These are phyloP conservation scores for Drosophila chauvacae DNA, from an alignment of 1,140 invertebrate species.

Conservation along the genomic window DNA sequence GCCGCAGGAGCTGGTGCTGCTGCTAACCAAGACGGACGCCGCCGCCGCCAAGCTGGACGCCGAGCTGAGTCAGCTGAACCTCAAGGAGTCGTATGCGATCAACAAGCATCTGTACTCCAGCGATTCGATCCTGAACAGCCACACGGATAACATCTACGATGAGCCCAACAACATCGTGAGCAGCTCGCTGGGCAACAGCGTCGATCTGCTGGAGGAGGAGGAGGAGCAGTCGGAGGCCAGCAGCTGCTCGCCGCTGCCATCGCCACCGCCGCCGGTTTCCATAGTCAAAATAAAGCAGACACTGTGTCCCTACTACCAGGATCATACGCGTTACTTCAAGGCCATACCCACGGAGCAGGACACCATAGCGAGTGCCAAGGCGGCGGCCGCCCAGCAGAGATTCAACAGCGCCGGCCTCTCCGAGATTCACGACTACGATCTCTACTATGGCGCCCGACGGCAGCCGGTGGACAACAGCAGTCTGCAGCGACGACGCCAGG, in stretches of 20 bases:
- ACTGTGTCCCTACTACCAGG: constrained; percentile 77
- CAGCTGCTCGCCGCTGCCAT: constrained; percentile 69
- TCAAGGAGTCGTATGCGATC: constrained; percentile 78
- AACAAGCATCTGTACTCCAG: constrained; percentile 83
- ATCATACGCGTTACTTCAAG: constrained; percentile 82
- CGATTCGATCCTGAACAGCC: constrained; percentile 79
- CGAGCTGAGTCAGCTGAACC: constrained; percentile 33
- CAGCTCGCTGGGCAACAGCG: constrained; percentile 76
- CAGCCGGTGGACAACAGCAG: constrained; percentile 47
- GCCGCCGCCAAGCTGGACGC: constrained; percentile 17
- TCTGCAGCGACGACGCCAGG: constrained; percentile 33
- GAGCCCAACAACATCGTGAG: constrained; percentile 82
- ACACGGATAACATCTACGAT: constrained; percentile 83
- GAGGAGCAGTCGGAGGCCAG: constrained; percentile 65
- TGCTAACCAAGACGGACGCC: constrained; percentile 39
- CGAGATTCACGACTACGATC: constrained; percentile 82
- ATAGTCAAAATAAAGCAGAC: constrained; percentile 74
- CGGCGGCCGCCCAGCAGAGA: constrained; percentile 69
- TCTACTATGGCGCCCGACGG: constrained; percentile 75
- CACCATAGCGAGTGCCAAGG: constrained; percentile 73
- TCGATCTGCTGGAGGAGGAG: constrained; percentile 67
- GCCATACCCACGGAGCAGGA: constrained; percentile 83
- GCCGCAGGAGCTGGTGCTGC: constrained; percentile 50
- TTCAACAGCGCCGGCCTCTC: constrained; percentile 76
- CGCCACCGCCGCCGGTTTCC: constrained; percentile 71